Evolutionary conservation across 2,113 vertebrate species (phyloP).

Genomic region (Leptobrachium leishanense): DNA sequence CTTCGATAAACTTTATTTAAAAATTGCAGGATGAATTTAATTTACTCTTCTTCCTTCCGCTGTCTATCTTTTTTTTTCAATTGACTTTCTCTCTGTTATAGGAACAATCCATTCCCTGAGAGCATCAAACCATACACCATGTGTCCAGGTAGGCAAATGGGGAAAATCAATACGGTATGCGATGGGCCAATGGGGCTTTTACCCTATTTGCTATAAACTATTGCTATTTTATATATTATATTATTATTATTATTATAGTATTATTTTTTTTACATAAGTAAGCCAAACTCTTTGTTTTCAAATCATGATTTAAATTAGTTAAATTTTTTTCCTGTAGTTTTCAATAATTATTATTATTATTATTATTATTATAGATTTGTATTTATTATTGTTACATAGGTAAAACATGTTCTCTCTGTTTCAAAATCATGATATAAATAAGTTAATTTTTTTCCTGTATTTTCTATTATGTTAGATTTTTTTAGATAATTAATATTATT

Average conservation of each 20-base stretch:
- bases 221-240: too few relatives aligned
- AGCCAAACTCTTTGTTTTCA: background rate
- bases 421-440: too few relatives aligned
- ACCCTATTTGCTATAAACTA: background rate
- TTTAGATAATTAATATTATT: too few relatives aligned
- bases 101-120: conserved; percentile 2
- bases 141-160: background rate
- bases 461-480: too few relatives aligned
- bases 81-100: conserved; percentile 41
- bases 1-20: too few relatives aligned
- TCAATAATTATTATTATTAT: too few relatives aligned
- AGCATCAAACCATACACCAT: conserved; percentile 20
- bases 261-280: too few relatives aligned
- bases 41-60: conserved; percentile 23
- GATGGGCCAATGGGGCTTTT: background rate
- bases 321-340: background rate
- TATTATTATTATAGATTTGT: too few relatives aligned
- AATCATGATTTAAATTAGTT: background rate
- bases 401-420: too few relatives aligned
- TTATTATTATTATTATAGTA: background rate
- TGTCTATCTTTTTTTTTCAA: conserved; percentile 41
- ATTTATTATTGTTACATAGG: too few relatives aligned
- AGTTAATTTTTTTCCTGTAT: too few relatives aligned
- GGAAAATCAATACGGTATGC: background rate
- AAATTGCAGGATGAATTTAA: too few relatives aligned